Percentiles rank a stretch among this genome's conserved stretches.
Evolutionary conservation across 2,888 invertebrate genomes (phyloP).

Genomic region (Pandemis cinnamomeana): DNA sequence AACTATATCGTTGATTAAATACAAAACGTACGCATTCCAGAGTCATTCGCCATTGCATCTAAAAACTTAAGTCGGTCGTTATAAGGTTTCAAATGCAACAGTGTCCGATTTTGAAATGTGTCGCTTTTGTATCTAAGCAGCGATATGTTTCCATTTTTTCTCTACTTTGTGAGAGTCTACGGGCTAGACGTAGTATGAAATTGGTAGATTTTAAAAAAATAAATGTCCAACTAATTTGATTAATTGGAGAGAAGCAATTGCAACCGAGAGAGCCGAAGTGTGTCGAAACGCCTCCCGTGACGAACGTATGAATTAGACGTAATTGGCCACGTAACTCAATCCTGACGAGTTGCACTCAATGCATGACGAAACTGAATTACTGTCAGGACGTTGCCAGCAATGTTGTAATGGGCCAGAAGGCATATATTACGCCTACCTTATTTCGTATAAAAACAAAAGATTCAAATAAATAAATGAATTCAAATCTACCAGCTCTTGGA

Average conservation of each 20-base stretch:
- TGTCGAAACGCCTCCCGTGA: conserved; percentile 30
- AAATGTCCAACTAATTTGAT: neutral
- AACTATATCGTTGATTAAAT: too few relatives aligned
- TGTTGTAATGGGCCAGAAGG: neutral
- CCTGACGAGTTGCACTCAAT: conserved; percentile 19
- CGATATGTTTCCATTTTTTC: too few relatives aligned
- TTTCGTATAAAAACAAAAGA: too few relatives aligned
- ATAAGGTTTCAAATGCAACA: too few relatives aligned
- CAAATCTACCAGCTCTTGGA: too few relatives aligned
- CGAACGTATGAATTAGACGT: conserved; percentile 31
- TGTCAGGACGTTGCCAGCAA: neutral
- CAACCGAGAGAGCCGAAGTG: conserved; percentile 27
- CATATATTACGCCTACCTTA: too few relatives aligned
- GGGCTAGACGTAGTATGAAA: neutral
- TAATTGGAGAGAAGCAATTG: neutral
- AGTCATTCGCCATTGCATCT: too few relatives aligned
- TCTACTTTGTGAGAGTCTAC: neutral
- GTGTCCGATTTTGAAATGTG: too few relatives aligned
- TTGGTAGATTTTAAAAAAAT: neutral
- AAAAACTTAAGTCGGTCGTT: too few relatives aligned
- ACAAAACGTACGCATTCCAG: too few relatives aligned
- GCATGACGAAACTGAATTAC: conserved; percentile 24
- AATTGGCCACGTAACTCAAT: conserved; percentile 38
- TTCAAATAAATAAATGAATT: too few relatives aligned
- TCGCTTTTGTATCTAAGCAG: too few relatives aligned